Evolutionary conservation across 1,140 invertebrate species (phyloP), one percentile per base, ranked within the genome.

Genomic region (Cardiocondyla obscurior): DNA sequence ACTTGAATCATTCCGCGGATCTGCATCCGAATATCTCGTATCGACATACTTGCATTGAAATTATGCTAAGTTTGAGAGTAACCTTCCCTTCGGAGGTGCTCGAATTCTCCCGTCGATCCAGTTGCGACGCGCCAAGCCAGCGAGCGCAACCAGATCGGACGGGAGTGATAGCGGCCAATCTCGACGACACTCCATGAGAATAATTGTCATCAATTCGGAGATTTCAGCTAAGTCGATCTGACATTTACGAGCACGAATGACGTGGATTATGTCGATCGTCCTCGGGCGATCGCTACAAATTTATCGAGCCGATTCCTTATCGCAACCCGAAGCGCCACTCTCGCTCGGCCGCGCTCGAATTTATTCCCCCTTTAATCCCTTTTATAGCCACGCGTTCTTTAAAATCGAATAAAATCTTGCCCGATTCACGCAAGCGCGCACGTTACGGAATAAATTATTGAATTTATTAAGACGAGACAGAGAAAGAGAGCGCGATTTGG

Each of bases 151-250:
- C 16, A 60, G 53, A 64, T 64, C 19, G 58, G 19, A 25, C 53
- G 58, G 42, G 28, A 76, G 30, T 33, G 73, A 64, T 64, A 64
- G 30, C 30, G 42, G 28, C 28, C 57, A 19, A 64, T 76, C 14
- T 33, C n/a, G 58, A 36, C 8, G 57, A 76, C 73, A 64, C 19
- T 64, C 73, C 30, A 64, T 19, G 14, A 42, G 58, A 76, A 76
- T 64, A 76, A 76, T 76, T 64, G 73, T 51, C 73, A 64, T 76
- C 57, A 51, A 64, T 64, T 76, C 58, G 42, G 39, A 76, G 73
- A 76, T 76, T 64, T 49, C 19, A 49, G 28, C 73, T 64, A 49
- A 76, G 73, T 76, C 73, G 57, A 64, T n/a, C 42, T 76, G 58
- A 76, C 73, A 8, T 64, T 76, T 39, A 76, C 73, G 42, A 64